phyloP scores from a whole-genome alignment of 2,797 vertebrate genomes.

The Podarcis lilfordi region DNA sequence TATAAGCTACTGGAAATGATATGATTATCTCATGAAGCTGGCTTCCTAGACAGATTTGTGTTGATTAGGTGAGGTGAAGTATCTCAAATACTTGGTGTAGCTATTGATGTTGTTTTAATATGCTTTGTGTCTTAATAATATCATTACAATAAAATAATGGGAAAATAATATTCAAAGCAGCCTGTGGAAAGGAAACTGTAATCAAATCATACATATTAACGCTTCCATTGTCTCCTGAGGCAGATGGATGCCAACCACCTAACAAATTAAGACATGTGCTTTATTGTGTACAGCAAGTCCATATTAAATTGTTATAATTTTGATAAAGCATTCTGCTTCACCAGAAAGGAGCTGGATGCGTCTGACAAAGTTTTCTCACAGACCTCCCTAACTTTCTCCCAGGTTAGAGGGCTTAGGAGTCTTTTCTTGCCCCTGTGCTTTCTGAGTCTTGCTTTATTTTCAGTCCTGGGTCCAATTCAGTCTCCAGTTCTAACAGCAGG shows the following conservation, averaged over 20 bases:
- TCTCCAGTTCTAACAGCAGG: too few relatives aligned
- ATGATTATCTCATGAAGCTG: not conserved
- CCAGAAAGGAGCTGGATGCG: not conserved
- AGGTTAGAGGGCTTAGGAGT: too few relatives aligned
- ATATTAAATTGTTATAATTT: not conserved
- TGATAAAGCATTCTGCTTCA: not conserved
- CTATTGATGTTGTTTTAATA: not conserved
- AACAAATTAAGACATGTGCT: not conserved
- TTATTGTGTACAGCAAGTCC: not conserved
- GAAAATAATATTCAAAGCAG: conserved; percentile 6
- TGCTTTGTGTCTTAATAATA: conserved; percentile 2
- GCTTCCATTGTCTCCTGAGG: too few relatives aligned
- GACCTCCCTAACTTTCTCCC: too few relatives aligned
- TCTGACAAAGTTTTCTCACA: not conserved
- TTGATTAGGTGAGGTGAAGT: conserved; percentile 10
- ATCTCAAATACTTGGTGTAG: not conserved
- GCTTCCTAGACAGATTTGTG: conserved; percentile 12
- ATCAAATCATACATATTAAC: conserved; percentile 1
- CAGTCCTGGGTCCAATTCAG: too few relatives aligned
- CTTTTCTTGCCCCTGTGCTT: too few relatives aligned
- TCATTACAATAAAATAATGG: not conserved
- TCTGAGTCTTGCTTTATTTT: too few relatives aligned
- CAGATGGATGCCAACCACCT: too few relatives aligned
- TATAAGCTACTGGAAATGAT: not conserved
- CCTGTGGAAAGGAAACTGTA: conserved; percentile 21